A percentile compares a stretch with the other conserved stretches of the same genome.
phyloP scores from a whole-genome alignment of 2,888 invertebrate genomes.

The Polydrusus pterygomalis region DNA sequence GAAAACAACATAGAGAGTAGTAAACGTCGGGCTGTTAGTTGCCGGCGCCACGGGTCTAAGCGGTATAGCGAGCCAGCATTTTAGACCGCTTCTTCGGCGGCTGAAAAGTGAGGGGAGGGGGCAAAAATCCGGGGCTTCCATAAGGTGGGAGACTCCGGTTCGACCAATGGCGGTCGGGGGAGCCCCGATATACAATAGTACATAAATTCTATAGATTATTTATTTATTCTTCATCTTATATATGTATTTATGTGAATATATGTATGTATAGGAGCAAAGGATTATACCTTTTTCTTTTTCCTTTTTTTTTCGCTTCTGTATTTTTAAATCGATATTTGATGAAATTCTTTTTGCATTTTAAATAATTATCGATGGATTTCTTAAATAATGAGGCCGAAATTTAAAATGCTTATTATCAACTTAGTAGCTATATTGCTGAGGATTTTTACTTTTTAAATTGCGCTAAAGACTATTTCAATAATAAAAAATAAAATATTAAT shows the following conservation, averaged over 20 bases:
- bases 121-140: constrained; percentile 65
- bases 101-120: constrained; percentile 64
- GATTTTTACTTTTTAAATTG: too few species aligned
- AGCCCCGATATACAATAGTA: constrained; percentile 72
- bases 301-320: constrained; percentile 55
- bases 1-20: constrained; percentile 37
- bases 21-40: constrained; percentile 55
- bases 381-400: constrained; percentile 19
- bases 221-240: constrained; percentile 73
- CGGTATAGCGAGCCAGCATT: constrained; percentile 67
- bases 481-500: too few species aligned
- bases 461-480: too few species aligned
- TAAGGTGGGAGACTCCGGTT: constrained; percentile 62
- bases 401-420: too few species aligned
- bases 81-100: constrained; percentile 51
- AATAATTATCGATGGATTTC: background rate
- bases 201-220: constrained; percentile 74
- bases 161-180: constrained; percentile 65
- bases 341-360: constrained; percentile 41
- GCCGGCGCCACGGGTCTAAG: constrained; percentile 68
- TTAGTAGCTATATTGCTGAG: too few species aligned
- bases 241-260: constrained; percentile 72
- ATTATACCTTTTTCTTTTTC: constrained; percentile 64
- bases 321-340: constrained; percentile 58
- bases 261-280: constrained; percentile 69